These are phyloP conservation scores for Pycnonotus jocosus DNA, from an alignment of 2,113 vertebrate species.

Conservation along the genomic window DNA sequence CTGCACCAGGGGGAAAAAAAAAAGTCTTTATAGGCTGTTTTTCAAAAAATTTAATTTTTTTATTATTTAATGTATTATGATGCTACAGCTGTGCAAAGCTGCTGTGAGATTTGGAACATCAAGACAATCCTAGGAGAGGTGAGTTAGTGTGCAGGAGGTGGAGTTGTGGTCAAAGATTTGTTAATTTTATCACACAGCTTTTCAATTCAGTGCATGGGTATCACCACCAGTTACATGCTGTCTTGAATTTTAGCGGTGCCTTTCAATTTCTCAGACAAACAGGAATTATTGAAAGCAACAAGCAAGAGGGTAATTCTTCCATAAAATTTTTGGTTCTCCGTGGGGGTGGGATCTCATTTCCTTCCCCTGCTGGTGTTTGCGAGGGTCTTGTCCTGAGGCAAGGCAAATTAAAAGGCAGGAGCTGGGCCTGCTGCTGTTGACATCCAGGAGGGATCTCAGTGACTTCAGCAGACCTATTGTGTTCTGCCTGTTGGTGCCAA, in stretches of 20 bases:
- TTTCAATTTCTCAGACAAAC: background rate
- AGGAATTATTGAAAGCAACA: background rate
- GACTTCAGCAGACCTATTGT: background rate
- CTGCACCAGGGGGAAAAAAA: background rate
- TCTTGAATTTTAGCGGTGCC: background rate
- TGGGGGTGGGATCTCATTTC: background rate
- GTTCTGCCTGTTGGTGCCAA: background rate
- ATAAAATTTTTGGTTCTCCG: background rate
- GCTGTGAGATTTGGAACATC: background rate
- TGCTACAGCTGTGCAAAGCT: background rate
- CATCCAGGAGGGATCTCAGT: background rate
- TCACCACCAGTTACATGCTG: background rate
- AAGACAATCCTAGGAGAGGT: background rate
- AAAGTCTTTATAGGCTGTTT: background rate
- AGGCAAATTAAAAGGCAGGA: background rate
- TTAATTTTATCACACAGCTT: background rate
- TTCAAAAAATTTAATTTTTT: background rate
- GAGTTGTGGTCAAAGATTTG: background rate
- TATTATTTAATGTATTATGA: background rate
- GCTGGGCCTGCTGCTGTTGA: background rate
- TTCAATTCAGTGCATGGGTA: background rate
- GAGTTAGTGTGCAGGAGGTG: background rate
- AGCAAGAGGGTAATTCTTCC: background rate
- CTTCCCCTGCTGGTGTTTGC: background rate
- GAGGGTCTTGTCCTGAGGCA: background rate